Evolutionary conservation across 2,113 vertebrate species (phyloP).

Genomic region (Dicerorhinus sumatrensis): DNA sequence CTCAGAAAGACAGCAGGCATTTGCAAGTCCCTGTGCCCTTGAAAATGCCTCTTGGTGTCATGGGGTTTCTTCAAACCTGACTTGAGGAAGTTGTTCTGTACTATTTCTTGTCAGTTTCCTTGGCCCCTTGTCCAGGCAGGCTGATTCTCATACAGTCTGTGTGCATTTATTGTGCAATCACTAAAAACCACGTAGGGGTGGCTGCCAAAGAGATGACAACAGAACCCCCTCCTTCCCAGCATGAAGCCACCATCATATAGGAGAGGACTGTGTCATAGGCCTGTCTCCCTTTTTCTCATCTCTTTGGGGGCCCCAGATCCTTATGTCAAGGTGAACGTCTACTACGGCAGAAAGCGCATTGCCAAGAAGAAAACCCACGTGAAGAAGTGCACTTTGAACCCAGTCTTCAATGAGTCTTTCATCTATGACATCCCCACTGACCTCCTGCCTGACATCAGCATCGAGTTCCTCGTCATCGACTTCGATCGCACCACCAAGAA

Average conservation of each 20-base stretch:
- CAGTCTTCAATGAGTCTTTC: conserved; percentile 98
- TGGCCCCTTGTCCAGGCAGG: background rate
- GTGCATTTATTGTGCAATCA: background rate
- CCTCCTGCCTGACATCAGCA: conserved; percentile 94
- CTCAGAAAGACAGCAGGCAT: background rate
- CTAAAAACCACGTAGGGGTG: background rate
- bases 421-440: conserved; percentile 96
- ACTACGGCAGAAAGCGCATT: conserved; percentile 96
- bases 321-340: conserved; percentile 99
- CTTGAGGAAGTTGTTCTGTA: background rate
- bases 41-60: background rate
- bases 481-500: conserved; percentile 99
- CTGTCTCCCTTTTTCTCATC: background rate
- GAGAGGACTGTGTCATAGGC: conserved; percentile 74
- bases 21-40: background rate
- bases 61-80: background rate
- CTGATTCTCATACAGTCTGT: background rate
- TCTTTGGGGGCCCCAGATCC: conserved; percentile 89
- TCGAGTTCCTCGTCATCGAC: conserved; percentile 97
- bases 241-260: accelerated
- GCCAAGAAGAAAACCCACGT: conserved; percentile 99
- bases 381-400: conserved; percentile 98
- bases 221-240: background rate
- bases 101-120: background rate
- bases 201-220: background rate